Base-by-base conservation (phyloP, 2,113 vertebrate species). In the Caracal caracal region DNA sequence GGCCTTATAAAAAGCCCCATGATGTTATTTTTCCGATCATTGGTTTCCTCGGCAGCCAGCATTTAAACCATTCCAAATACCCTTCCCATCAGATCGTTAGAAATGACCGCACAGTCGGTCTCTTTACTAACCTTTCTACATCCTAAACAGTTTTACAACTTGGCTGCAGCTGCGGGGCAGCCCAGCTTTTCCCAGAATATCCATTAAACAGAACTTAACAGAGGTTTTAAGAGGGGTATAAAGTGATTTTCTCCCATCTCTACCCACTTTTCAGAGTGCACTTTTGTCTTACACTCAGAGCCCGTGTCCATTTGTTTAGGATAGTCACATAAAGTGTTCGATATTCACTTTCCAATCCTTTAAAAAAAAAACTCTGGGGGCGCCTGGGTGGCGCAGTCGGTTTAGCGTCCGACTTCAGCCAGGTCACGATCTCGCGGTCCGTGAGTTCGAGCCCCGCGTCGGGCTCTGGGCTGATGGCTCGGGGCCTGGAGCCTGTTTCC, bases 1-100 rank as follows among this genome's bases (percentile, higher is more conserved):
- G 87, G 93, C 84, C 90, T 24, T 73, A 90, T 94, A 90, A 96
- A 97, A 96, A 96, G 43, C 75, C 75, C 70, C 12, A 0, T 91
- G 91, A 95, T 78, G 53, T 61, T 92, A 10, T 92, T 92, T 97
- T 96, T 78, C 97, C 79, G 1, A 35, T 37, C 65, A 30, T 4
- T 33, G 56, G 80, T 81, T 92, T 93, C 88, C 95, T 86, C 30
- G 0, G 90, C 94, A 90, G 94, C 84, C 93, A 80, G 83, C 76
- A 6, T 20, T 61, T 40, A 56, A 75, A 40, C 76, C 20, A 10
- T 88, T 66, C 94, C 94, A 82, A 78, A 53, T 5, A 9, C 71
- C 85, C 71, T 82, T 93, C 95, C 95, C 70, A 24, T 35, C n/a
- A 37, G 40, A 47, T n/a, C 13, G 2, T 37, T 30, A 84, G 86